Evolutionary conservation across 2,888 invertebrate genomes (phyloP).

Genomic region (Ferrisia virgata): DNA sequence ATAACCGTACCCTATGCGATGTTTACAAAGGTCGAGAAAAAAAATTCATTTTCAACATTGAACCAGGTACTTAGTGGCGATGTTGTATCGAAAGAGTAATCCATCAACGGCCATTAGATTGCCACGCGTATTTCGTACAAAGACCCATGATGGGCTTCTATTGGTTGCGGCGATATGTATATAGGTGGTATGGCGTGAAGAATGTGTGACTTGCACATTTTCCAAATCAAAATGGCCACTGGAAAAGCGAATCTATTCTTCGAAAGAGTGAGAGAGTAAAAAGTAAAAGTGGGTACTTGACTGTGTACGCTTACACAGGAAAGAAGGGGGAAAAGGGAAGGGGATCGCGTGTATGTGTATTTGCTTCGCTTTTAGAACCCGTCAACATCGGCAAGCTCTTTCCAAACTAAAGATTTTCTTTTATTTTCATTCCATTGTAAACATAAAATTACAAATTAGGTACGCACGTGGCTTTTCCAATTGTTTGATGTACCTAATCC

Average conservation of each 20-base stretch:
- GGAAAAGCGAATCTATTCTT: constrained; percentile 8
- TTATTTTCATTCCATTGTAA: neutral
- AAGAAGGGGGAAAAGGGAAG: neutral
- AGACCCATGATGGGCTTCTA: neutral
- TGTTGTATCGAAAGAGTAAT: neutral
- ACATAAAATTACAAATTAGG: neutral
- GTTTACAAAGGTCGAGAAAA: neutral
- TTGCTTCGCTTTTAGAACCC: neutral
- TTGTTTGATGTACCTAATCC: neutral
- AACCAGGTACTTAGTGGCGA: neutral
- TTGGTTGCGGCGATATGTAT: too few relatives aligned
- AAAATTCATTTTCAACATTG: neutral
- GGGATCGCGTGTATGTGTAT: neutral
- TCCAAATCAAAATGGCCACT: constrained; percentile 5
- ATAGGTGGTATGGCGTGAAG: too few relatives aligned
- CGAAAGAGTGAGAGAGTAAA: too few relatives aligned
- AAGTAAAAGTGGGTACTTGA: too few relatives aligned
- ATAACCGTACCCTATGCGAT: neutral
- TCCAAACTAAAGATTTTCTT: neutral
- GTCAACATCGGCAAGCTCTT: neutral
- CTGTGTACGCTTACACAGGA: neutral
- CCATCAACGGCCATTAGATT: neutral
- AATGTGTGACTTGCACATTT: neutral
- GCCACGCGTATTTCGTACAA: neutral
- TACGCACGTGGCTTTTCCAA: neutral